Percentiles rank a stretch among this genome's conserved stretches.
These are phyloP conservation scores for Tinamus guttatus DNA, from an alignment of 2,113 vertebrate species.

Conservation along the genomic window DNA sequence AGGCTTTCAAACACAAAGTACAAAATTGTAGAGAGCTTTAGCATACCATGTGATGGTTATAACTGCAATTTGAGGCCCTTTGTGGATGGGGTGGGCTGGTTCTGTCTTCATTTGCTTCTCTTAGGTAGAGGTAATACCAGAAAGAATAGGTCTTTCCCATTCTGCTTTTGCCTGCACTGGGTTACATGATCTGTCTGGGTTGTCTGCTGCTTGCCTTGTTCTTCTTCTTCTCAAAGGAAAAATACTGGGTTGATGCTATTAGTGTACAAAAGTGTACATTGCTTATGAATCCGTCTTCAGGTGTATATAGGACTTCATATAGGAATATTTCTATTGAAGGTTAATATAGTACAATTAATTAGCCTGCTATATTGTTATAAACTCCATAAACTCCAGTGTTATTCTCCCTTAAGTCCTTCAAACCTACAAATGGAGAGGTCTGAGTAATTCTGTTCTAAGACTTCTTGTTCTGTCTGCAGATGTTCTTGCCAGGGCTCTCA, in stretches of 20 bases:
- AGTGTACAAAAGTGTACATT: not conserved
- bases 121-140: not conserved
- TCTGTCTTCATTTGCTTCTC: not conserved
- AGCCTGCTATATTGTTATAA: not conserved
- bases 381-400: not conserved
- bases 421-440: not conserved
- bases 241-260: not conserved
- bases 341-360: not conserved
- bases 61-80: not conserved
- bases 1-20: not conserved
- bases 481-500: rapidly evolving
- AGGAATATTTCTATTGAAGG: not conserved
- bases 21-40: not conserved
- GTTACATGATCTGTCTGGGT: not conserved
- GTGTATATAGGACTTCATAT: not conserved
- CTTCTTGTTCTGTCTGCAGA: not conserved
- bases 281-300: not conserved
- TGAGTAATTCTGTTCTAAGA: not conserved
- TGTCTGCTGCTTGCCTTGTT: not conserved
- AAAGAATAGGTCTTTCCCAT: not conserved
- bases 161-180: not conserved
- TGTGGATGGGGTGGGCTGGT: not conserved
- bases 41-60: not conserved
- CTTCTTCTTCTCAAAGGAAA: not conserved
- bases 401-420: not conserved